Percentiles rank a stretch among this genome's conserved stretches.
Evolutionary conservation across 2,797 vertebrate species (phyloP).

Genomic region (Botia kubotai): DNA sequence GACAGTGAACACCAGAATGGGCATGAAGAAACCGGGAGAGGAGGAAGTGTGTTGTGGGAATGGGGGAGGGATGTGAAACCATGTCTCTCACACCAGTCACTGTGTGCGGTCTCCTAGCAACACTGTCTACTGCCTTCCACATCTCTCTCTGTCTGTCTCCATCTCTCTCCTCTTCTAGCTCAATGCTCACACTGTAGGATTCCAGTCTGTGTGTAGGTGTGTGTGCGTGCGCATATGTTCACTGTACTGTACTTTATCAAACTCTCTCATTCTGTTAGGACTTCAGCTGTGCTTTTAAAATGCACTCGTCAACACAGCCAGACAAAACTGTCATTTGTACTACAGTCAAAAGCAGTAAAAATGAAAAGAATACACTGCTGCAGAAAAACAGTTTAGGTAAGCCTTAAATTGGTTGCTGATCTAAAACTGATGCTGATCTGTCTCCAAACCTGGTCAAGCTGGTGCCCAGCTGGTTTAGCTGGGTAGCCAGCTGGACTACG

Average conservation of each 20-base stretch:
- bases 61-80: slow-evolving; percentile 81
- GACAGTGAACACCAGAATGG: slow-evolving; percentile 58
- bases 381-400: too few relatives aligned
- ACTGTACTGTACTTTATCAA: slow-evolving; percentile 32
- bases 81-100: slow-evolving; percentile 80
- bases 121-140: slow-evolving; percentile 80
- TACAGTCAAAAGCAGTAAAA: slow-evolving; percentile 6
- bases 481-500: too few relatives aligned
- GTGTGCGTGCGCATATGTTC: slow-evolving; percentile 9
- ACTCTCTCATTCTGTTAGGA: slow-evolving; percentile 11
- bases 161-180: slow-evolving; percentile 53
- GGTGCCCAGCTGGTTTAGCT: too few relatives aligned
- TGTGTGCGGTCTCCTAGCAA: slow-evolving; percentile 87
- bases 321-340: not conserved
- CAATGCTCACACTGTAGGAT: slow-evolving; percentile 70
- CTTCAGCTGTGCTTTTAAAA: slow-evolving; percentile 11
- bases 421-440: too few relatives aligned
- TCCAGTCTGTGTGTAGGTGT: slow-evolving; percentile 16
- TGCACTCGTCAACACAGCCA: slow-evolving; percentile 6
- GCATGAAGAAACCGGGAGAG: slow-evolving; percentile 65
- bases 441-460: too few relatives aligned
- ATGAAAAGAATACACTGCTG: not conserved
- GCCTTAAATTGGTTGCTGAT: too few relatives aligned
- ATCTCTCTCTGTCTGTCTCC: slow-evolving; percentile 54
- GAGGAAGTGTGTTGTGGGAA: slow-evolving; percentile 61